Evolutionary conservation across 2,797 vertebrate species (phyloP).

Genomic region (Phataginus tricuspis): DNA sequence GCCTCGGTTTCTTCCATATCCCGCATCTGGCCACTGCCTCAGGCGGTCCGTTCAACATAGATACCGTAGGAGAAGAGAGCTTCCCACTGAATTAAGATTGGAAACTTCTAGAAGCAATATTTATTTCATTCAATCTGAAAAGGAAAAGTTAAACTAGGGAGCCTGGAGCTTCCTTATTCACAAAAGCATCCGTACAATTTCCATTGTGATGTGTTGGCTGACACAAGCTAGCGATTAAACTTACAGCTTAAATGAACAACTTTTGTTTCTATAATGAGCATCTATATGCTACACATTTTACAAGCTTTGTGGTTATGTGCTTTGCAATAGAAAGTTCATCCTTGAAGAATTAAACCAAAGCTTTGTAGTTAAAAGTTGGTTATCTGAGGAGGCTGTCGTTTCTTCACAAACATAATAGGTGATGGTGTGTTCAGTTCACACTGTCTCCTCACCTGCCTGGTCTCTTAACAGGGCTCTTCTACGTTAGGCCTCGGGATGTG

Average conservation of each 20-base stretch:
- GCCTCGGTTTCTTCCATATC: background rate
- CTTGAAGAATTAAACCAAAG: background rate
- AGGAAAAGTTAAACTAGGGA: background rate
- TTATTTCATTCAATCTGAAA: background rate
- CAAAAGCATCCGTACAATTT: background rate
- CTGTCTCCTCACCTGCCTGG: background rate
- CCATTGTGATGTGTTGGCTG: background rate
- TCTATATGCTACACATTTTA: background rate
- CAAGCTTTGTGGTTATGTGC: background rate
- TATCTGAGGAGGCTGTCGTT: background rate
- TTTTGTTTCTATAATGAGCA: background rate
- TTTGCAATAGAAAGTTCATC: background rate
- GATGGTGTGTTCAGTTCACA: background rate
- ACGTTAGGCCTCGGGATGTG: background rate
- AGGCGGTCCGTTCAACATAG: background rate
- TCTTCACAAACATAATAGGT: background rate
- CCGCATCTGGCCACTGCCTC: background rate
- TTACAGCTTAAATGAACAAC: background rate
- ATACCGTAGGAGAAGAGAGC: background rate
- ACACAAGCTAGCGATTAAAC: background rate
- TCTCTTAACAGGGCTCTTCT: background rate
- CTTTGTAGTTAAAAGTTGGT: background rate
- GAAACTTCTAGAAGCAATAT: background rate
- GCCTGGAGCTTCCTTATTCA: background rate
- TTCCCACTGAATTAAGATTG: background rate